phyloP scores from a whole-genome alignment of 1,140 invertebrate species.

The Panagrolaimus sp. region DNA sequence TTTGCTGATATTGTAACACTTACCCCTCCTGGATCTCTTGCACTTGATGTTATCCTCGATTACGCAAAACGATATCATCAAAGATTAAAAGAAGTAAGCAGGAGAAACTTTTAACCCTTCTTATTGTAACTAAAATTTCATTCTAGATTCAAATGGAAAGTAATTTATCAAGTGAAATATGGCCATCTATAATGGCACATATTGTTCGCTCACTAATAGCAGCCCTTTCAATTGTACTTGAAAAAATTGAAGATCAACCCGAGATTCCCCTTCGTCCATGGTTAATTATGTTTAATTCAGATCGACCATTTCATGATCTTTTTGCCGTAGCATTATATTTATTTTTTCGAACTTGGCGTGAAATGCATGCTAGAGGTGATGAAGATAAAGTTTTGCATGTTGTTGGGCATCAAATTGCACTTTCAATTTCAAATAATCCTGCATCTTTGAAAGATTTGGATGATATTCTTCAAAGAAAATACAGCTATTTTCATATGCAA shows the following conservation, averaged over 20 bases:
- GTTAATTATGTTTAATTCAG: constrained; percentile 8
- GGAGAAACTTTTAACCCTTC: background rate
- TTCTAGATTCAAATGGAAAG: constrained; percentile 1
- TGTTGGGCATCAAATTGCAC: background rate
- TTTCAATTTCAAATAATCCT: background rate
- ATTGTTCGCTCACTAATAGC: background rate
- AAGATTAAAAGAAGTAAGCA: background rate
- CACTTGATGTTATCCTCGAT: background rate
- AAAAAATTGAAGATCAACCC: background rate
- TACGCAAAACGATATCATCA: background rate
- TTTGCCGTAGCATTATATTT: background rate
- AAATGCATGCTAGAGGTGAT: background rate
- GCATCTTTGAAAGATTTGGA: background rate
- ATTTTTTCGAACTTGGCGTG: background rate
- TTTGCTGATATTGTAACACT: background rate
- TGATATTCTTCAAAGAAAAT: constrained; percentile 2
- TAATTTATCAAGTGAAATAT: background rate
- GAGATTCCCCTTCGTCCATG: background rate
- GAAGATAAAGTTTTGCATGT: constrained; percentile 5
- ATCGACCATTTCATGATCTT: constrained; percentile 2
- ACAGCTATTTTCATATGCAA: background rate
- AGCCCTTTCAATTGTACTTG: background rate
- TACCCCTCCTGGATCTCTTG: background rate
- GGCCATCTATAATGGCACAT: background rate
- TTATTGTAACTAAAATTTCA: no score